A percentile compares a stretch with the other conserved stretches of the same genome.
phyloP scores from a whole-genome alignment of 2,797 vertebrate species.

The Danio choprae region DNA sequence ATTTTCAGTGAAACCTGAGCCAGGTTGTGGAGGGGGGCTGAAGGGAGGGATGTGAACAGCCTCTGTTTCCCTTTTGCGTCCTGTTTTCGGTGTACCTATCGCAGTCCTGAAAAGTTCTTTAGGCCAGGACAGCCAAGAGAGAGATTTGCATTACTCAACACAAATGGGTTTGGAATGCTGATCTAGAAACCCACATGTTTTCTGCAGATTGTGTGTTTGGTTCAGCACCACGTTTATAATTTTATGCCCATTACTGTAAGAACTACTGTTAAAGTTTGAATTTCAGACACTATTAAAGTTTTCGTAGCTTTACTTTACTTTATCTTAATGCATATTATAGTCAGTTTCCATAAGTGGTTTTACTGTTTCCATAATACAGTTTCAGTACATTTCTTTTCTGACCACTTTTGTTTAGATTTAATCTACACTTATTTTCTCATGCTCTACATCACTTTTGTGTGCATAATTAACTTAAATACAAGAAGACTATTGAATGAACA shows the following conservation, averaged over 20 bases:
- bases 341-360: no score
- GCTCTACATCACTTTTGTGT: no score
- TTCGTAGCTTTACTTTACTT: no score
- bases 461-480: no score
- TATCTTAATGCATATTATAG: no score
- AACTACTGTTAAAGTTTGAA: not conserved
- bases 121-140: slow-evolving; percentile 35
- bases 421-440: no score
- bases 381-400: no score
- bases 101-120: slow-evolving; percentile 49
- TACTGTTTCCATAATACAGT: no score
- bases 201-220: slow-evolving; percentile 35
- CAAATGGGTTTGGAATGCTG: slow-evolving; percentile 17
- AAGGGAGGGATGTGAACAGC: slow-evolving; percentile 57
- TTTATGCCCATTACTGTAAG: slow-evolving; percentile 33
- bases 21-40: slow-evolving; percentile 51
- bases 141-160: slow-evolving; percentile 57
- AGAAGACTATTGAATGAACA: no score
- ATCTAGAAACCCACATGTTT: slow-evolving; percentile 19
- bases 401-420: no score
- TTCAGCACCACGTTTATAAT: slow-evolving; percentile 38
- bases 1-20: slow-evolving; percentile 66
- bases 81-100: slow-evolving; percentile 56
- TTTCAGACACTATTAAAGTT: no score
- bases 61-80: slow-evolving; percentile 52